Evolutionary conservation across 2,888 invertebrate species (phyloP).

Genomic region (Tetanocera ferruginea): DNA sequence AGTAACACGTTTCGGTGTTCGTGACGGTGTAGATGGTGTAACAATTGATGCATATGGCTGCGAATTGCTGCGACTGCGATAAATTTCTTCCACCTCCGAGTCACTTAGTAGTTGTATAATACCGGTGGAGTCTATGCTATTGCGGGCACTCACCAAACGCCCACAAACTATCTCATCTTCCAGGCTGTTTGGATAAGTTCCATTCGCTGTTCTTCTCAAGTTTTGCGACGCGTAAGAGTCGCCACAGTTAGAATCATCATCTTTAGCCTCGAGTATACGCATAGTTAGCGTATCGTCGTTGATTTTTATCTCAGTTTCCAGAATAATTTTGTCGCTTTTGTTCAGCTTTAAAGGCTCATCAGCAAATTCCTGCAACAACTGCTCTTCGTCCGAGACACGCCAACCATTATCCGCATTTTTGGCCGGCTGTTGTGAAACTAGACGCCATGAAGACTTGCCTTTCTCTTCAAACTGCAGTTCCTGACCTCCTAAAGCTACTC

Average conservation of each 20-base stretch:
- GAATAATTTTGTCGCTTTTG: constrained; percentile 71
- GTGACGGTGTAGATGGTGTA: constrained; percentile 65
- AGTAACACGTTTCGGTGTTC: constrained; percentile 80
- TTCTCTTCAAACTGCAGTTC: background rate
- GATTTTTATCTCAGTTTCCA: constrained; percentile 87
- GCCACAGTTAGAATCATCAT: constrained; percentile 63
- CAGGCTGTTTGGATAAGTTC: constrained; percentile 52
- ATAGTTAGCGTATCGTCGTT: constrained; percentile 86
- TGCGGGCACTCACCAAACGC: constrained; percentile 62
- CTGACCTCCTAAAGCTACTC: constrained; percentile 44
- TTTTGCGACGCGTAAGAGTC: constrained; percentile 58
- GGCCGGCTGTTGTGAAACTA: background rate
- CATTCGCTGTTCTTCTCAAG: constrained; percentile 53
- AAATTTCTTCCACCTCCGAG: constrained; percentile 74
- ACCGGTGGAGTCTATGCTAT: constrained; percentile 58
- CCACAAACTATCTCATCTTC: constrained; percentile 61
- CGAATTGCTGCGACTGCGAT: constrained; percentile 27
- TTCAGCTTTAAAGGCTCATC: constrained; percentile 57
- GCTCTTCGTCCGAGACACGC: constrained; percentile 55
- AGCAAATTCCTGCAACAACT: constrained; percentile 64
- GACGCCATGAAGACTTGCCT: background rate
- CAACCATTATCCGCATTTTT: constrained; percentile 47
- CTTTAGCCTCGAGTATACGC: constrained; percentile 80
- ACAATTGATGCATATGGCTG: constrained; percentile 39
- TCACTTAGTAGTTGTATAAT: constrained; percentile 76